Conservation (phyloP, 2,888 invertebrate genomes). For the Tipula lateralis region DNA sequence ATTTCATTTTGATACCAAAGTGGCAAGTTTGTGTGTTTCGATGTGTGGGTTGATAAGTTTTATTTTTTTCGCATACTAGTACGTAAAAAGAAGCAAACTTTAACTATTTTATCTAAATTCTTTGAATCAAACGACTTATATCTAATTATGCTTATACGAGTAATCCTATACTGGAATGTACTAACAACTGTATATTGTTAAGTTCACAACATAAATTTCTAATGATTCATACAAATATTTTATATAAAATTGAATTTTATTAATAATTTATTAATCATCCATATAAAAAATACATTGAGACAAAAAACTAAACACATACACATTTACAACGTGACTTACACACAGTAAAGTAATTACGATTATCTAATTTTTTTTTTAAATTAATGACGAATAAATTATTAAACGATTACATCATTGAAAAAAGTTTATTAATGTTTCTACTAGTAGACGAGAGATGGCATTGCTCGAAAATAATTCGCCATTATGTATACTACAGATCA, state of each 20-base stretch:
- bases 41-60: neutral
- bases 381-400: neutral
- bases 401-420: neutral
- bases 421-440: neutral
- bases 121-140: neutral
- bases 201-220: neutral
- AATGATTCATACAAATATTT: neutral
- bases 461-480: neutral
- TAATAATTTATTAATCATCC: constrained; percentile 7
- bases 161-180: neutral
- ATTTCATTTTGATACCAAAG: neutral
- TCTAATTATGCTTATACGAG: neutral
- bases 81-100: neutral
- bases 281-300: neutral
- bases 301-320: neutral
- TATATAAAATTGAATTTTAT: neutral
- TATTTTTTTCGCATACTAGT: neutral
- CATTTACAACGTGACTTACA: neutral
- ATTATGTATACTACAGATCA: neutral
- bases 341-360: neutral
- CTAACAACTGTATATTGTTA: neutral
- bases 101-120: neutral
- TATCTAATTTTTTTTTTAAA: neutral
- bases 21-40: neutral
- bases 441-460: neutral